Evolutionary conservation across 1,140 invertebrate genomes (phyloP).

Genomic region (Drosophila nikananu): DNA sequence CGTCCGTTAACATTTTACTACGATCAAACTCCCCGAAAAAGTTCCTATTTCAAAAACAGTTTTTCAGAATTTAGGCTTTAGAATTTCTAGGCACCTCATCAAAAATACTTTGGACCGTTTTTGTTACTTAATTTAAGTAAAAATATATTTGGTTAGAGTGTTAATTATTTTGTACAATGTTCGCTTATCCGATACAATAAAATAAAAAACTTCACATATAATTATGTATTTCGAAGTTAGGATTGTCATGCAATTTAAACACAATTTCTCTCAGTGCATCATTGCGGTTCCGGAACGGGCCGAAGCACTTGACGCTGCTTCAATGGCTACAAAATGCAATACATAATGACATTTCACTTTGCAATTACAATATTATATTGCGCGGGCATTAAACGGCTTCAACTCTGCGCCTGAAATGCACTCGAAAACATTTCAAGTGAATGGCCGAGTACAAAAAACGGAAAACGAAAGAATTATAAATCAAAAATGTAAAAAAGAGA

Average conservation of each 20-base stretch:
- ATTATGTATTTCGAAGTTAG: not conserved
- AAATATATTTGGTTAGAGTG: too few species aligned
- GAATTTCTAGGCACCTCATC: too few species aligned
- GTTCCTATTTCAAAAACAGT: too few species aligned
- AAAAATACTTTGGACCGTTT: too few species aligned
- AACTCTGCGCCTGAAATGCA: conserved; percentile 68
- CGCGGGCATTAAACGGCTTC: conserved; percentile 80
- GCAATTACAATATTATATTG: conserved; percentile 80
- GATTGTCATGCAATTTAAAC: not conserved
- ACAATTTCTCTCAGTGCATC: conserved; percentile 17
- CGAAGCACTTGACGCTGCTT: conserved; percentile 77
- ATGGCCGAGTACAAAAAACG: conserved; percentile 46
- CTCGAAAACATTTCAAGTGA: conserved; percentile 79
- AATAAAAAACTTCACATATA: not conserved
- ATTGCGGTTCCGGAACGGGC: conserved; percentile 37
- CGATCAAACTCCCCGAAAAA: too few species aligned
- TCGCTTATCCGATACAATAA: too few species aligned
- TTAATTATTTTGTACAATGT: too few species aligned
- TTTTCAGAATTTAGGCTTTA: too few species aligned
- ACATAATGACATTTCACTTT: conserved; percentile 82
- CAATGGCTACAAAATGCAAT: conserved; percentile 83
- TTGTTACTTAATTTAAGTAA: too few species aligned
- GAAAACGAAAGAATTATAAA: conserved; percentile 66
- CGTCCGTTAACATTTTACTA: too few species aligned
- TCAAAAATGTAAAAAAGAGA: conserved; percentile 59